Conservation (phyloP, 2,113 vertebrate species). For the Noctilio leporinus region DNA sequence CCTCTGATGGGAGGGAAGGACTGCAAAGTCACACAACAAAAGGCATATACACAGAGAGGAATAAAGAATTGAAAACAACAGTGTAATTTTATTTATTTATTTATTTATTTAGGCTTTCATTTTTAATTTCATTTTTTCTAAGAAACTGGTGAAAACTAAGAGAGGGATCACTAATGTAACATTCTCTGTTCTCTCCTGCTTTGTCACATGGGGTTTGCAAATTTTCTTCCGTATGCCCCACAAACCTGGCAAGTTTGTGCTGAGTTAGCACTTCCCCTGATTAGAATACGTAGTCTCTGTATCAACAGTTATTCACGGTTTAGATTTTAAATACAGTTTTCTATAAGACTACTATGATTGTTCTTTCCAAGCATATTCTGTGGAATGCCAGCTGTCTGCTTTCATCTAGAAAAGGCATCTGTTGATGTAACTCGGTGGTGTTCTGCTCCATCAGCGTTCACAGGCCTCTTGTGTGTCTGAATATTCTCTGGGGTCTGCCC, state of each 20-base stretch:
- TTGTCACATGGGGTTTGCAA: not conserved
- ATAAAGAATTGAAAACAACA: not conserved
- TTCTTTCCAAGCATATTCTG: not conserved
- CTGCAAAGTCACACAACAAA: not conserved
- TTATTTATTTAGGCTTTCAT: too few species aligned
- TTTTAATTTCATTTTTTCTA: too few species aligned
- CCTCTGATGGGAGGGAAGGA: not conserved
- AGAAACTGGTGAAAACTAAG: not conserved
- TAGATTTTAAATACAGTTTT: conserved; percentile 37
- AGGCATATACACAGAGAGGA: not conserved
- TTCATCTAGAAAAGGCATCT: conserved; percentile 23
- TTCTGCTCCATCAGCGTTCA: not conserved
- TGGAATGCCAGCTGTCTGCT: conserved; percentile 32
- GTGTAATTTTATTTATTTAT: too few species aligned
- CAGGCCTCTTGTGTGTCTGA: not conserved
- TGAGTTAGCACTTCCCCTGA: not conserved
- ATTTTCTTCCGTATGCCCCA: not conserved
- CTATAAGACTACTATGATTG: not conserved
- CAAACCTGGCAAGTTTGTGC: not conserved
- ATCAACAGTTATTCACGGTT: not conserved
- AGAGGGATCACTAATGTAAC: not conserved
- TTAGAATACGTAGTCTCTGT: conserved; percentile 25
- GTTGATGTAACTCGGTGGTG: not conserved
- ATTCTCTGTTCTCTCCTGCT: not conserved
- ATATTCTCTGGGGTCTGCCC: not conserved